These are phyloP conservation scores for Calyptommatus sinebrachiatus DNA, from an alignment of 2,113 vertebrate species.

Conservation along the genomic window DNA sequence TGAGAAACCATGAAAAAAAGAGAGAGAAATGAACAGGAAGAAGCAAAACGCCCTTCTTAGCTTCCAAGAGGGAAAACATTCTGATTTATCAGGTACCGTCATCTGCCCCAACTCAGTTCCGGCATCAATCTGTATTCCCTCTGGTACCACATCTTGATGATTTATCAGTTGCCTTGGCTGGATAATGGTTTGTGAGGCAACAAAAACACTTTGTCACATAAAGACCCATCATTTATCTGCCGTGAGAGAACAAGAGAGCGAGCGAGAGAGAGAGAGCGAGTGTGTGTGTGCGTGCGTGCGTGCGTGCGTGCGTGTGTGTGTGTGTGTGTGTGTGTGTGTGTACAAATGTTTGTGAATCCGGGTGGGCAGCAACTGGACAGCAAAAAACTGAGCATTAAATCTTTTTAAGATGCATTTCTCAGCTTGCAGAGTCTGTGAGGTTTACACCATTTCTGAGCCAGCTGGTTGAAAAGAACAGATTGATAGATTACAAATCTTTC, in stretches of 20 bases:
- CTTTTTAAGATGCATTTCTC: background rate
- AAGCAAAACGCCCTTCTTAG: background rate
- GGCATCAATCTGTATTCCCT: background rate
- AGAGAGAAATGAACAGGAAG: no score
- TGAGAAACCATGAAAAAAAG: no score
- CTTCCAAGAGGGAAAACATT: background rate
- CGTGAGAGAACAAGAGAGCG: no score
- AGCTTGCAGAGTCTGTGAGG: no score
- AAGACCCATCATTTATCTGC: conserved; percentile 22
- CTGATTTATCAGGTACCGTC: background rate
- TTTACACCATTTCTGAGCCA: background rate
- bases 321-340: background rate
- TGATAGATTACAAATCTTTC: background rate
- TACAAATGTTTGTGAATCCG: background rate
- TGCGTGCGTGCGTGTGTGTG: background rate
- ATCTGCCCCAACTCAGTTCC: fast-evolving
- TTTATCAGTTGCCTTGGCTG: conserved; percentile 20
- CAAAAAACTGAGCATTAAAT: conserved; percentile 5
- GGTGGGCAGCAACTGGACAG: conserved; percentile 2
- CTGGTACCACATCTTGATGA: fast-evolving
- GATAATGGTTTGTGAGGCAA: background rate
- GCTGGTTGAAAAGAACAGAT: background rate
- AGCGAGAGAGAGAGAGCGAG: no score
- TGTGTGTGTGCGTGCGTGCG: background rate
- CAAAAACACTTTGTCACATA: conserved; percentile 16